Conservation (phyloP, 2,797 vertebrate genomes). For the Diplodus sargus region DNA sequence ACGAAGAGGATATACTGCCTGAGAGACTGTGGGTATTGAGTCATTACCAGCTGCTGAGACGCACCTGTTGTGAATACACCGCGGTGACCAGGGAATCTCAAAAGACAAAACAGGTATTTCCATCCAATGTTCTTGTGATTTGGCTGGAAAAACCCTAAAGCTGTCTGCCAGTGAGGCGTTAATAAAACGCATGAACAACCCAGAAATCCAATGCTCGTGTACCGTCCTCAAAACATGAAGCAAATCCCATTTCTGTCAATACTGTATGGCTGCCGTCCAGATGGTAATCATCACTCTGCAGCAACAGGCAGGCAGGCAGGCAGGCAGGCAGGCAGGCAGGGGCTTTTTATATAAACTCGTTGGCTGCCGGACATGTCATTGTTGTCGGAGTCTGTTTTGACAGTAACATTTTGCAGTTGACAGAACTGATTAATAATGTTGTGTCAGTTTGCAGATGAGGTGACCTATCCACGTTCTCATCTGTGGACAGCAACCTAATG, state of each 20-base stretch:
- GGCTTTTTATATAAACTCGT: constrained; percentile 1
- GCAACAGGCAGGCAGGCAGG: constrained; percentile 23
- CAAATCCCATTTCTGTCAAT: constrained; percentile 59
- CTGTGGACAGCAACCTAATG: constrained; percentile 17
- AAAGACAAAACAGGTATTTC: constrained; percentile 41
- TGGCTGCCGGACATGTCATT: constrained; percentile 36
- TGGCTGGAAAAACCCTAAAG: constrained; percentile 49
- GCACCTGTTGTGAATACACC: constrained; percentile 55
- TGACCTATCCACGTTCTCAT: constrained; percentile 39
- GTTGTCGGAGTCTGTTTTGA: constrained; percentile 52
- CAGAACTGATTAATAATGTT: constrained; percentile 53
- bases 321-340: not conserved
- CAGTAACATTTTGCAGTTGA: constrained; percentile 52
- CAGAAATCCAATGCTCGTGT: constrained; percentile 38
- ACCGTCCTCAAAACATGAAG: constrained; percentile 40
- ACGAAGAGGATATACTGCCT: constrained; percentile 11
- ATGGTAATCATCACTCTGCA: constrained; percentile 49
- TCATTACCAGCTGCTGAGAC: constrained; percentile 53
- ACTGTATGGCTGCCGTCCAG: constrained; percentile 53
- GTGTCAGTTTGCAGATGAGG: constrained; percentile 48
- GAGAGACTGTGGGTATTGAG: constrained; percentile 40
- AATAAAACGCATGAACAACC: constrained; percentile 41
- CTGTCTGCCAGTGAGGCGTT: constrained; percentile 51
- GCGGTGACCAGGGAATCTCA: constrained; percentile 43
- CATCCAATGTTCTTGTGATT: constrained; percentile 61